Conservation (phyloP, 1,140 invertebrate species). For the Brachionus calyciflorus region DNA sequence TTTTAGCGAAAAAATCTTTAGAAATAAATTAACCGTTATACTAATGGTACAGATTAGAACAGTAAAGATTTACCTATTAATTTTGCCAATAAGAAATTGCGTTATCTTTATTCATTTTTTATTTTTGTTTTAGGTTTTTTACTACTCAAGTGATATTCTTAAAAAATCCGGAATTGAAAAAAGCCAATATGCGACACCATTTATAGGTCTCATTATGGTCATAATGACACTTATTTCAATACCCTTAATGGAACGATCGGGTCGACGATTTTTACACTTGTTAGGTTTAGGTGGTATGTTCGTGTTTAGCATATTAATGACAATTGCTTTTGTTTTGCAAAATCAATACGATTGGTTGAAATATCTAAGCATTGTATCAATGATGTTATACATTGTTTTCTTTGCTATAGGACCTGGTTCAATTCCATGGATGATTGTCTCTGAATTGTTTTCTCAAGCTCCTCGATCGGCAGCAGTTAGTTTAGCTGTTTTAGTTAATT, state of each 20-base stretch:
- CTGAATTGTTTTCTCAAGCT: conserved; percentile 50
- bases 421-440: conserved; percentile 50
- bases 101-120: conserved; percentile 66
- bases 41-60: no score
- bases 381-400: conserved; percentile 54
- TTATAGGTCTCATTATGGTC: conserved; percentile 65
- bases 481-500: conserved; percentile 50
- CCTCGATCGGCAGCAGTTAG: conserved; percentile 49
- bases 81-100: no score
- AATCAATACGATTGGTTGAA: conserved; percentile 31
- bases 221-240: conserved; percentile 68
- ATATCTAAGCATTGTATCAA: conserved; percentile 45
- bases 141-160: conserved; percentile 73
- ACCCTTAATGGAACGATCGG: conserved; percentile 50
- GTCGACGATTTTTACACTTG: conserved; percentile 49
- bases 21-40: no score
- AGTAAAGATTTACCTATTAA: no score
- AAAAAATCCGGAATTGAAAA: conserved; percentile 66
- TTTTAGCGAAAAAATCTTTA: no score
- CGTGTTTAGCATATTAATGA: conserved; percentile 26
- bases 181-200: conserved; percentile 74
- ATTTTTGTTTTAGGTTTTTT: conserved; percentile 71
- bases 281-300: conserved; percentile 46
- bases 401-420: conserved; percentile 57
- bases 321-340: conserved; percentile 44